Percentiles rank a stretch among this genome's conserved stretches.
Evolutionary conservation across 2,113 vertebrate species (phyloP).

Genomic region (Meleagris gallopavo): DNA sequence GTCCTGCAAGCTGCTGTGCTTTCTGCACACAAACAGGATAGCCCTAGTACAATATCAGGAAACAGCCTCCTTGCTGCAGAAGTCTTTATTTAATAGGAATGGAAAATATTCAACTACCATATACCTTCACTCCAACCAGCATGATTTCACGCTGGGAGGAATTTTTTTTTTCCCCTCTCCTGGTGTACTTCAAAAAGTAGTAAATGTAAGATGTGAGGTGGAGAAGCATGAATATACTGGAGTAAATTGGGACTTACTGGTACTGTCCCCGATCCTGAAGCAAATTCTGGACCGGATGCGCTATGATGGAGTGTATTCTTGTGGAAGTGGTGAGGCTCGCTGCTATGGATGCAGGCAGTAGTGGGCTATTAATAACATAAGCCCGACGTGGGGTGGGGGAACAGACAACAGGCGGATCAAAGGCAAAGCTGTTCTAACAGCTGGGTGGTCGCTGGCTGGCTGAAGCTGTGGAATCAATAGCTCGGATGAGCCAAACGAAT

Average conservation of each 20-base stretch:
- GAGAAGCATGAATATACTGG: not conserved
- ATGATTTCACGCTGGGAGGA: not conserved
- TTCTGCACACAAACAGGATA: not conserved
- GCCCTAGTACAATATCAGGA: not conserved
- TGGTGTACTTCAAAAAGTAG: not conserved
- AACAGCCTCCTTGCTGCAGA: not conserved
- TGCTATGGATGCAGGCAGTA: not conserved
- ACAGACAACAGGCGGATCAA: not conserved
- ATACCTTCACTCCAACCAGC: not conserved
- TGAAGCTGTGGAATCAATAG: not conserved
- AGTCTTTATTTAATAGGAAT: not conserved
- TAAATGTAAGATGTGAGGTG: not conserved
- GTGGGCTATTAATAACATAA: not conserved
- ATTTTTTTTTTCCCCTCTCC: not conserved
- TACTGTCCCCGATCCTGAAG: rapidly evolving
- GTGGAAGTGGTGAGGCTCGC: not conserved
- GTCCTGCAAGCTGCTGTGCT: not conserved
- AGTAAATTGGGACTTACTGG: not conserved
- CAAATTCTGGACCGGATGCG: not conserved
- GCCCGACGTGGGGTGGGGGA: not conserved
- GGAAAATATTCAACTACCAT: not conserved
- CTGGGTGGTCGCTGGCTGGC: not conserved
- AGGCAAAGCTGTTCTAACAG: rapidly evolving
- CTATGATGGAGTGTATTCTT: rapidly evolving
- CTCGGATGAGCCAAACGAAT: not conserved